Base-by-base conservation (phyloP, 2,888 invertebrate species). In the Oscheius sp. region DNA sequence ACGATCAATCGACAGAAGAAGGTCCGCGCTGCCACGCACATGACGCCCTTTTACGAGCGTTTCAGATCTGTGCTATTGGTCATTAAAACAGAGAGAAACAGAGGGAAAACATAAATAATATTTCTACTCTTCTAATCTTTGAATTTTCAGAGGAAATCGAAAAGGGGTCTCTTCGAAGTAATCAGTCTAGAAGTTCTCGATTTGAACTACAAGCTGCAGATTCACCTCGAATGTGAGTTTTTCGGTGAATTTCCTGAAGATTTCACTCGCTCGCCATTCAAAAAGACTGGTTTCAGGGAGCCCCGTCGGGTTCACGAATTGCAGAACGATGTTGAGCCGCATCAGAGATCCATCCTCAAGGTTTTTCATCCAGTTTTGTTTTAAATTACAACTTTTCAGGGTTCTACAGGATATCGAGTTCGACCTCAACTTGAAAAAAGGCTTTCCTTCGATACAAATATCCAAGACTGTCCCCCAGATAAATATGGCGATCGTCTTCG, bases 311-410 rank as follows among this genome's bases (percentile, higher is more conserved):
- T 53, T 12, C 15, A n/a, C n/a, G 55, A 55, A 12, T 15, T 55
- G 3, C 27, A 5, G 12, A 29, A 57, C 2, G 67, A 67, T 1
- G 55, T 55, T 8, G 67, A 67, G 29, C 57, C 57, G 6, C 53
- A 67, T 42, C 67, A 67, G 25, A 10, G 67, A 27, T 57, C 57
- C 2, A 67, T 67, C 15, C 23, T 67, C 2, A 67, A 67, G 57
- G 67, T 67, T 3, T 17, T 3, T 3, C 20, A 37, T 23, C 6
- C 12, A 5, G 10, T 33, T 34, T 10, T 23, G 5, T 37, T 20
- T 58, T n/a, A n/a, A 8, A 58, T 20, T 15, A 25, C 37, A 12
- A 23, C 10, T 25, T 61, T 45, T 8, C 17, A 61, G 61, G 61
- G 61, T n/a, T 61, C 61, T 15, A 42, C 42, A 29, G 61, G 61